These are phyloP conservation scores for Micromesistius poutassou DNA, from an alignment of 2,797 vertebrate genomes.

Conservation along the genomic window DNA sequence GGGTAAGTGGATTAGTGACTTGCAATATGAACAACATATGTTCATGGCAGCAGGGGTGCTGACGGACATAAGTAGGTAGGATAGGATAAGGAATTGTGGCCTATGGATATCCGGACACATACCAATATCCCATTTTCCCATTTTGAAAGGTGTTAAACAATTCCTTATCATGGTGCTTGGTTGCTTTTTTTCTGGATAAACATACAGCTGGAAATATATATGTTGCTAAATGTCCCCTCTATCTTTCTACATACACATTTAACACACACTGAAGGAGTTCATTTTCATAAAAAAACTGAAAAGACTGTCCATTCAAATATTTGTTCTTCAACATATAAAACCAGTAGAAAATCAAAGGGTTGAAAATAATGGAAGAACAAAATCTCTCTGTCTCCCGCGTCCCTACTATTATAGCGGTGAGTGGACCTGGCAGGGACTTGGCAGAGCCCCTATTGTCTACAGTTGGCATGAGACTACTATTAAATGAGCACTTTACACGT, in stretches of 20 bases:
- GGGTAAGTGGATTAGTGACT: not conserved
- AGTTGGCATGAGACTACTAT: not conserved
- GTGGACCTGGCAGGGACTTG: not conserved
- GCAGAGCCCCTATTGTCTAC: not conserved
- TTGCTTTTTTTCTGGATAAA: not conserved
- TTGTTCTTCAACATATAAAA: not conserved
- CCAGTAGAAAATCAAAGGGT: not conserved
- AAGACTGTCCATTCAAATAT: not conserved
- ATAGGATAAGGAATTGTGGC: not conserved
- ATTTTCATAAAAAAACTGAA: not conserved
- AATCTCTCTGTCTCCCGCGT: not conserved
- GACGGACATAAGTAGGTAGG: not conserved
- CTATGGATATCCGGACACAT: not conserved
- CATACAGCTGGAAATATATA: not conserved
- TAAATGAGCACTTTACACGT: slow-evolving; percentile 29
- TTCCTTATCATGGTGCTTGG: not conserved
- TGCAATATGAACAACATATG: not conserved
- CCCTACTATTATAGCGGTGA: not conserved
- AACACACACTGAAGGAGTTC: not conserved
- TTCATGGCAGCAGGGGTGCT: not conserved
- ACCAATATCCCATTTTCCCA: not conserved
- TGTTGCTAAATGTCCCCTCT: not conserved
- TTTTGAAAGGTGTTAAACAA: not conserved
- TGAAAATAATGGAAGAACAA: not conserved
- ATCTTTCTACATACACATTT: not conserved